Evolutionary conservation across 2,888 invertebrate species (phyloP), one percentile per base, ranked within the genome.

Genomic region (Bombylius major): DNA sequence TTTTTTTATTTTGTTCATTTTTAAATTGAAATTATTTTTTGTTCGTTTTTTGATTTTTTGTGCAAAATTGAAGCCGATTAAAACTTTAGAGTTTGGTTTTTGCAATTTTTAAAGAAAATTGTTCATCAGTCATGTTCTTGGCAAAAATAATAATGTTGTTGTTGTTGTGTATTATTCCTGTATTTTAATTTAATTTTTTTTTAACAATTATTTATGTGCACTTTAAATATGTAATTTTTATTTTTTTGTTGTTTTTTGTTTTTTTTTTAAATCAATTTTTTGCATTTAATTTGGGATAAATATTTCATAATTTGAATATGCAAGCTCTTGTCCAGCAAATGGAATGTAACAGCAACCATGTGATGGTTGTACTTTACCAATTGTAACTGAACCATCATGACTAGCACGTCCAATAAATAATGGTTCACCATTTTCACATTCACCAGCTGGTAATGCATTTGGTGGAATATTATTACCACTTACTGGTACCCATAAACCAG

Each of bases 311-410:
- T 89, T 86, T n/a, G 81, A 79, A 77, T 84, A 88, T 51, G 84
- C 82, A 56, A 89, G 71, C 69, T 92, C 92, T 65, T 83, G 79
- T 48, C 91, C 90, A 1, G 77, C 89, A 68, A 82, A 92, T 13
- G 91, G 82, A 73, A 92, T 88, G 79, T 92, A 92, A 70, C 86
- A 84, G 54, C 84, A 83, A 34, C 81, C 85, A 67, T 90, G 90
- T 9, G 87, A 87, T 45, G 85, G 83, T 65, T 92, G 91, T 4
- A 92, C 84, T 75, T 92, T 91, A 66, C 91, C 90, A 34, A 84
- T 79, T 33, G 88, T 88, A 50, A 87, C 61, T 58, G 84, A 81
- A 57, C 85, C 88, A 63, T 89, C 87, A 66, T 90, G 89, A 46
- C 78, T 76, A 1, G 84, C 86, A 61, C 90, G 82, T 14, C 90